A percentile compares a stretch with the other conserved stretches of the same genome.
These are phyloP conservation scores for Catagonus wagneri DNA, from an alignment of 2,113 vertebrate genomes.

Conservation along the genomic window DNA sequence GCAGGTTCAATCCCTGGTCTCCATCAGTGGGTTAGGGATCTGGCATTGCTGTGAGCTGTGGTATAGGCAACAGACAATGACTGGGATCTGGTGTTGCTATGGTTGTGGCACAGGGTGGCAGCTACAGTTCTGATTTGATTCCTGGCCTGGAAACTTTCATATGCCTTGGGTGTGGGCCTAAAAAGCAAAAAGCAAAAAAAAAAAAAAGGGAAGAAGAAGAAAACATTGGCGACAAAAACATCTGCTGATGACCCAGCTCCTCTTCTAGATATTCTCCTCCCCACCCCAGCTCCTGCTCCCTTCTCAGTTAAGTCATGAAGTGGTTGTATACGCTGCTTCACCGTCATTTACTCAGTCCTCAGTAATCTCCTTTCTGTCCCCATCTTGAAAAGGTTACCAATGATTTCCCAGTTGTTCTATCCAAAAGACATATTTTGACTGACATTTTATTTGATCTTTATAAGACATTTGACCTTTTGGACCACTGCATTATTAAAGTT, in stretches of 20 bases:
- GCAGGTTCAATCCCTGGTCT: too few relatives aligned
- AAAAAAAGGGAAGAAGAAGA: too few relatives aligned
- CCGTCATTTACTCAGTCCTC: not conserved
- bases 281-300: not conserved
- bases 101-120: too few relatives aligned
- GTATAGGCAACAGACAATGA: too few relatives aligned
- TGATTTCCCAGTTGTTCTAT: slow-evolving; percentile 41
- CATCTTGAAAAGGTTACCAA: slow-evolving; percentile 17
- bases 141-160: too few relatives aligned
- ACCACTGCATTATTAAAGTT: not conserved
- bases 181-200: too few relatives aligned
- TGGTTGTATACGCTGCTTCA: not conserved
- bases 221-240: not conserved
- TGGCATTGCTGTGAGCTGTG: too few relatives aligned
- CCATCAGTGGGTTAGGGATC: too few relatives aligned
- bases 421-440: not conserved
- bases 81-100: too few relatives aligned
- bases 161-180: too few relatives aligned
- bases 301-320: not conserved
- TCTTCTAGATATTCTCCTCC: not conserved
- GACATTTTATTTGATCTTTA: slow-evolving; percentile 57
- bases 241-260: not conserved
- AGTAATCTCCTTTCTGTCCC: not conserved
- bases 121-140: too few relatives aligned
- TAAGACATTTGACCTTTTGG: slow-evolving; percentile 47